Base-by-base conservation (phyloP, 2,113 vertebrate species). In the Chaetorhynchus papuensis region DNA sequence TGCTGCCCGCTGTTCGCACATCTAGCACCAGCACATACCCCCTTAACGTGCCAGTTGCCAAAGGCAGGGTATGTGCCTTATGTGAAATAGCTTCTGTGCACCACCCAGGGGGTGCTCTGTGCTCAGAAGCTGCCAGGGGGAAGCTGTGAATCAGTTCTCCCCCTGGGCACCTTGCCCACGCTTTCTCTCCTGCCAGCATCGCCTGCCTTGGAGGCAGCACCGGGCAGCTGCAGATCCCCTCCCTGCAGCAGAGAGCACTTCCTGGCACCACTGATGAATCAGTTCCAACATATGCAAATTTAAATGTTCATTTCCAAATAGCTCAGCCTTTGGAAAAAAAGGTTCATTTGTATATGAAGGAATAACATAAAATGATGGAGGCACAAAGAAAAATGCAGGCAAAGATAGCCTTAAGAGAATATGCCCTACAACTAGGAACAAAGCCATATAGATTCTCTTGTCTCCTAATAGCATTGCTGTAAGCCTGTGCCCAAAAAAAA, bases 111-210 rank as follows among this genome's bases (percentile, higher is more conserved):
- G 92, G 72, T 92, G 92, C 83, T 94, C 92, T 56, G 2, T 44
- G 89, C 79, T 20, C 88, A 95, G 90, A 90, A 88, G 85, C 86
- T 96, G 96, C 96, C 94, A 94, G 85, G 57, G 83, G 86, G 72
- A 97, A 96, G 92, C 86, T 97, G 96, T 93, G 93, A 96, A 92
- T 94, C 92, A 92, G 90, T 76, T 87, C 80, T 75, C 77, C 95
- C 90, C 60, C 44, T 57, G 86, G 94, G 96, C 90, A 83, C 57
- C 52, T 75, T 90, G 94, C 94, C 96, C 86, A 96, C 69, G 50
- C 93, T 83, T 93, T 47, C 85, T 52, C 37, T 93, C 72, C 77
- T 92, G 94, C 94, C 96, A 97, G 92, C 86, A 90, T 60, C 6
- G 72, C 92, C 88, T 92, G 93, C 72, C 88, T 95, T 24, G 69